Evolutionary conservation across 2,888 invertebrate genomes (phyloP).

Genomic region (Polietes domitor): DNA sequence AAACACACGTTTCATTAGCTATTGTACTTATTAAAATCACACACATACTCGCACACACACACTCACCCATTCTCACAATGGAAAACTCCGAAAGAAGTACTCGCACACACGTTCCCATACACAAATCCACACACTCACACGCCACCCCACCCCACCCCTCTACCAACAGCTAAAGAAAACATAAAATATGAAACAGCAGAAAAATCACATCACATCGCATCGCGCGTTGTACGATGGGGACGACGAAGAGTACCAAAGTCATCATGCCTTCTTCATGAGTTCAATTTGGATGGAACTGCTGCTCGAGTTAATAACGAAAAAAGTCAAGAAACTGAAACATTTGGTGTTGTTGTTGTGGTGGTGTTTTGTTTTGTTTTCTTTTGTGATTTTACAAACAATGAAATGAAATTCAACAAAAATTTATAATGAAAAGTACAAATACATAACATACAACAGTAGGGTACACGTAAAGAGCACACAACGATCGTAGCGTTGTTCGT

Average conservation of each 20-base stretch:
- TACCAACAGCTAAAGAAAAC: background rate
- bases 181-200: conserved; percentile 7
- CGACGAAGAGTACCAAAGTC: background rate
- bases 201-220: background rate
- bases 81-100: background rate
- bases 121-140: too few species aligned
- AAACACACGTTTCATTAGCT: conserved; percentile 60
- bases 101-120: background rate
- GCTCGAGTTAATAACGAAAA: conserved; percentile 39
- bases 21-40: conserved; percentile 28
- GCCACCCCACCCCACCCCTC: too few species aligned
- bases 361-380: conserved; percentile 5
- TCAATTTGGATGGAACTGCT: conserved; percentile 47
- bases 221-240: background rate
- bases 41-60: background rate
- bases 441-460: conserved; percentile 6
- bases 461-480: background rate
- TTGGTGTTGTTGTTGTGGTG: conserved; percentile 31
- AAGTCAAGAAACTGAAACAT: conserved; percentile 58
- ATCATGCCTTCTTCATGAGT: conserved; percentile 23
- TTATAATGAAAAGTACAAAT: conserved; percentile 24
- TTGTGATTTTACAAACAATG: conserved; percentile 31
- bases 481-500: too few species aligned
- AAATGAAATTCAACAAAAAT: conserved; percentile 31
- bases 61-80: background rate